Conservation (phyloP, 2,113 vertebrate species). For the Hippocampus abdominalis region DNA sequence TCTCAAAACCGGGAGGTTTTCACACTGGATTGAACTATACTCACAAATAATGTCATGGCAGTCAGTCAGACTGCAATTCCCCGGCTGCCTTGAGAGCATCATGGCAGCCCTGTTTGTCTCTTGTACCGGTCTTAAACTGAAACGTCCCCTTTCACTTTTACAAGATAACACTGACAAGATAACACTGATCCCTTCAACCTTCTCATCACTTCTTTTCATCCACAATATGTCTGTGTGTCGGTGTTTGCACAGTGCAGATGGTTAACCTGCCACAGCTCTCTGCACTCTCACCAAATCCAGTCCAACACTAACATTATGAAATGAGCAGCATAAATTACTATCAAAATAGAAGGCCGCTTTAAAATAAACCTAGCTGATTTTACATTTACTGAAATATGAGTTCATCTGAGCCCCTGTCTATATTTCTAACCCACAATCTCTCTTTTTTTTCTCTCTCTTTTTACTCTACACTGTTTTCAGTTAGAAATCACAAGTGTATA, state of each 20-base stretch:
- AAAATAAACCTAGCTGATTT: slow-evolving; percentile 82
- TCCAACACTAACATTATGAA: slow-evolving; percentile 82
- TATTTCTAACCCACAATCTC: slow-evolving; percentile 52
- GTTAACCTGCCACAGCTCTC: slow-evolving; percentile 68
- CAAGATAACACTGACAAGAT: slow-evolving; percentile 39
- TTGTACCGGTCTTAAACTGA: slow-evolving; percentile 17
- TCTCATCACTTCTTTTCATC: slow-evolving; percentile 55
- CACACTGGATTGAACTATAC: slow-evolving; percentile 5
- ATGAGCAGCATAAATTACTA: slow-evolving; percentile 77
- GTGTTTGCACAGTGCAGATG: slow-evolving; percentile 74
- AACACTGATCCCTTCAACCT: slow-evolving; percentile 34
- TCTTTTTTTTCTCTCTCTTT: slow-evolving; percentile 9
- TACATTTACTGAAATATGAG: slow-evolving; percentile 78
- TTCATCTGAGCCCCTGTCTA: slow-evolving; percentile 63
- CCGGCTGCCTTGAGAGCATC: background rate
- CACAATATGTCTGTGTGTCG: slow-evolving; percentile 46
- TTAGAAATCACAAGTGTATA: slow-evolving; percentile 62
- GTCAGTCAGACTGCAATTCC: slow-evolving; percentile 12
- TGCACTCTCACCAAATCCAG: slow-evolving; percentile 62
- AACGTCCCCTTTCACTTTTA: slow-evolving; percentile 25
- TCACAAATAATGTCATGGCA: slow-evolving; percentile 25
- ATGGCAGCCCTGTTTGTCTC: background rate
- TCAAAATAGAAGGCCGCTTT: slow-evolving; percentile 75
- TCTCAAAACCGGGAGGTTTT: slow-evolving; percentile 26
- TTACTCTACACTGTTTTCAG: slow-evolving; percentile 49